Conservation (phyloP, 2,888 invertebrate genomes). For the Hemithea aestivaria region DNA sequence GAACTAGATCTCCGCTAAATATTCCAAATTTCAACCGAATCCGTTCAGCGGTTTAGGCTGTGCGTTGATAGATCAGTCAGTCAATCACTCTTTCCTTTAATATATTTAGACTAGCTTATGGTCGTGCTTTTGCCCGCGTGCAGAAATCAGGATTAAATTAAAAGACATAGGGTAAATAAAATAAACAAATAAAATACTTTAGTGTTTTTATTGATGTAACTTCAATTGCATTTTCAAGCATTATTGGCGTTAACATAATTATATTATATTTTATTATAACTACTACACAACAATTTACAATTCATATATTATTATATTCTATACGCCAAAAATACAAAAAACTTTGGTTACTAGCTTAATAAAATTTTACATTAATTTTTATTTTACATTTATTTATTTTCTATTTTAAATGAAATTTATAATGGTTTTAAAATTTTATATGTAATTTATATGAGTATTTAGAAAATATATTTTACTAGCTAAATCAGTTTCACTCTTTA, state of each 20-base stretch:
- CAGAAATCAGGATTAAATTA: too few species aligned
- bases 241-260: constrained; percentile 59
- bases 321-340: constrained; percentile 70
- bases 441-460: constrained; percentile 45
- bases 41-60: too few species aligned
- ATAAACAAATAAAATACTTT: constrained; percentile 31
- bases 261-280: too few species aligned
- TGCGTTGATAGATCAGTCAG: too few species aligned
- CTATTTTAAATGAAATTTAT: too few species aligned
- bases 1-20: too few species aligned
- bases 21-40: too few species aligned
- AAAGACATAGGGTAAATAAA: constrained; percentile 14
- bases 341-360: constrained; percentile 76
- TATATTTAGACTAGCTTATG: too few species aligned
- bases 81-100: too few species aligned
- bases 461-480: constrained; percentile 21
- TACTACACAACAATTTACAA: constrained; percentile 61
- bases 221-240: constrained; percentile 55
- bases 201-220: constrained; percentile 69
- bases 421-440: constrained; percentile 40
- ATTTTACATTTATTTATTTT: too few species aligned
- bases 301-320: constrained; percentile 42
- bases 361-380: constrained; percentile 41
- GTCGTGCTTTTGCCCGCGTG: too few species aligned
- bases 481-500: too few species aligned